Conservation (phyloP, 2,888 invertebrate genomes). For the Petrophora chlorosata region DNA sequence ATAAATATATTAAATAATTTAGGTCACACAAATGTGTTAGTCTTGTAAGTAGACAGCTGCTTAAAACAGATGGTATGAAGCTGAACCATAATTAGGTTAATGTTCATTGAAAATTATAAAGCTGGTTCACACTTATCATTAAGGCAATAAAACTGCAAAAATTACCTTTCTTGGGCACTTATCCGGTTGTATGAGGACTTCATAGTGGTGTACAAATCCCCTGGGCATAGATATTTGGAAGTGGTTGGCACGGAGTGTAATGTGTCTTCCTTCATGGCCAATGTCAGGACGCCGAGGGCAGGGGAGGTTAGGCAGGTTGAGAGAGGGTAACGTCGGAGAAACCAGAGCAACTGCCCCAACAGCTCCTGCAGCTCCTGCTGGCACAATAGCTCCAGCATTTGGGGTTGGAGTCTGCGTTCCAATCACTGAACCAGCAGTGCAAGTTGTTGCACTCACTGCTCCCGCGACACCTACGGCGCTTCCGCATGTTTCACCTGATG, state of each 20-base stretch:
- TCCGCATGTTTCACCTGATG: conserved; percentile 38
- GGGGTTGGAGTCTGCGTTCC: conserved; percentile 46
- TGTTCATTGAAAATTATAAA: not conserved
- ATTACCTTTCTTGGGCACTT: conserved; percentile 98
- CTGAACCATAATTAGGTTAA: no score
- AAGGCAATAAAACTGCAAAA: not conserved
- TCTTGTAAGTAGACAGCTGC: not conserved
- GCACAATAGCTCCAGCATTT: conserved; percentile 21
- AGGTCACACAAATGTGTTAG: conserved; percentile 5
- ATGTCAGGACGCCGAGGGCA: conserved; percentile 98
- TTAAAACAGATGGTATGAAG: not conserved
- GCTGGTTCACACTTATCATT: not conserved
- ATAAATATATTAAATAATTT: not conserved
- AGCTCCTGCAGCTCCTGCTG: conserved; percentile 60
- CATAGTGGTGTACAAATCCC: conserved; percentile 99
- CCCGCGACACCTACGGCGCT: conserved; percentile 21
- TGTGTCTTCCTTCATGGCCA: conserved; percentile 98
- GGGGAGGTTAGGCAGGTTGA: conserved; percentile 94
- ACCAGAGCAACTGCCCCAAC: conserved; percentile 84
- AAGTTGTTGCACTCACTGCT: conserved; percentile 15
- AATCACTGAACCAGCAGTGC: conserved; percentile 21
- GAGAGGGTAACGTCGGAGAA: conserved; percentile 86
- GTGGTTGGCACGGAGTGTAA: conserved; percentile 98
- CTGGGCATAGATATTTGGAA: conserved; percentile 99
- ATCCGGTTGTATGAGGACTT: conserved; percentile 99